Evolutionary conservation across 2,113 vertebrate genomes (phyloP), one percentile per base, ranked within the genome.

Genomic region (Epinephelus lanceolatus): DNA sequence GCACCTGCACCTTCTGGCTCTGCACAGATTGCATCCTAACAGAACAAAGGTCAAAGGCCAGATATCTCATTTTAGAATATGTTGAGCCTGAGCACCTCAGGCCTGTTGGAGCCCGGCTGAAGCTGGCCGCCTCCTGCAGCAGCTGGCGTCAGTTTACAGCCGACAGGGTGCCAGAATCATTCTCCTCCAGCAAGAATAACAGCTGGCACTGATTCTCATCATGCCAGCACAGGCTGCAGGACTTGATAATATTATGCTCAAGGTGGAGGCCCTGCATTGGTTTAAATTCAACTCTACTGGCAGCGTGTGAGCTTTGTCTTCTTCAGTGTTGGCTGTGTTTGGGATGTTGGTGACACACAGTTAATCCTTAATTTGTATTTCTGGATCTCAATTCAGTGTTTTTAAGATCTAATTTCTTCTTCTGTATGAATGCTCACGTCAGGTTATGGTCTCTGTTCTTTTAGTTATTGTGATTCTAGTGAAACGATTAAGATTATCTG

Each of bases 191-290:
- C 78, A 49, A 69, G 75, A 89, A 52, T 3, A 86, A 56, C 90
- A 90, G 86, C 88, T 90, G 88, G 90, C 88, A 80, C 23, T 4
- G 76, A 73, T 53, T 27, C 77, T 13, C 84, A 69, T 71, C 84
- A 60, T 63, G 73, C 80, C 85, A 86, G 27, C 80, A 18, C 80
- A 71, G 80, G 75, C 90, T 66, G 83, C 78, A 76, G 77, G 71
- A 87, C 74, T 37, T 14, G 67, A 86, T 86, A 84, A 78, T 71
- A 82, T 88, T 84, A 60, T 12, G 52, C 83, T 53, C n/a, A 40
- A 85, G 87, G 86, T 87, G 86, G 84, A 86, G 52, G 75, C 21
- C 42, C 42, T 15, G 81, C 5, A 1, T 61, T 52, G 85, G 57
- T 74, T 74, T 83, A 30, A 60, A 76, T 74, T 78, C 82, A 68